Base-by-base conservation (phyloP, 35 echinoderm and acorn worm species). In the Chiridota heheva region DNA sequence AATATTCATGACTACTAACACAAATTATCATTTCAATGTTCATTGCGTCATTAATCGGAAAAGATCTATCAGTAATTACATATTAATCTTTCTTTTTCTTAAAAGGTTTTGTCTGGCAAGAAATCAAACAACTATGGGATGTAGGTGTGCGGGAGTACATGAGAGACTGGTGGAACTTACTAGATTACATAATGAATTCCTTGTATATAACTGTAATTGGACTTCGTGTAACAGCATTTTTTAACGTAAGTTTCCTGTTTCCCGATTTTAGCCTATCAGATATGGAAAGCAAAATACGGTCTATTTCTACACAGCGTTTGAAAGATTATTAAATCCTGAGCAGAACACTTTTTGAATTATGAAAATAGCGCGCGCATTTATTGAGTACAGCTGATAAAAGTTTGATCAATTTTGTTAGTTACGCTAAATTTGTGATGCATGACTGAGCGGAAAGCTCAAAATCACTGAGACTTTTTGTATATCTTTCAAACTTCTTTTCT, bases 61-160 rank as follows among this genome's bases (percentile, higher is more conserved):
- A n/a, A n/a, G n/a, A n/a, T n/a, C n/a, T n/a, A n/a, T n/a, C n/a
- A n/a, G n/a, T 22, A 53, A 53, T 53, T 53, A 22, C 48, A 10
- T 53, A 53, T 53, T 53, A n/a, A n/a, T n/a, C 22, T 22, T 53
- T 77, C 36, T 57, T 60, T 43, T 32, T 30, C n/a, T 13, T 60
- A 7, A 34, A 24, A 98, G 95, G 95, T 48, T 92, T 88, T 42
- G 58, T 98, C 24, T 98, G 95, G 95, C 88, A 80, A 28, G 95
- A 98, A 80, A 80, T 98, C 8, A 98, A 98, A 48, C 89, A 98
- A 40, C 59, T 98, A 16, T 98, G 95, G 95, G 89, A 98, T 30
- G 80, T 83, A 6, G 95, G 95, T 26, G 33, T 91, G 6, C n/a
- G 67, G n/a, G 84, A 98, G 34, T 98, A 98, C 69, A 78, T 82